Conservation (phyloP, 1,140 invertebrate species). For the Pseudomyrmex sp. region DNA sequence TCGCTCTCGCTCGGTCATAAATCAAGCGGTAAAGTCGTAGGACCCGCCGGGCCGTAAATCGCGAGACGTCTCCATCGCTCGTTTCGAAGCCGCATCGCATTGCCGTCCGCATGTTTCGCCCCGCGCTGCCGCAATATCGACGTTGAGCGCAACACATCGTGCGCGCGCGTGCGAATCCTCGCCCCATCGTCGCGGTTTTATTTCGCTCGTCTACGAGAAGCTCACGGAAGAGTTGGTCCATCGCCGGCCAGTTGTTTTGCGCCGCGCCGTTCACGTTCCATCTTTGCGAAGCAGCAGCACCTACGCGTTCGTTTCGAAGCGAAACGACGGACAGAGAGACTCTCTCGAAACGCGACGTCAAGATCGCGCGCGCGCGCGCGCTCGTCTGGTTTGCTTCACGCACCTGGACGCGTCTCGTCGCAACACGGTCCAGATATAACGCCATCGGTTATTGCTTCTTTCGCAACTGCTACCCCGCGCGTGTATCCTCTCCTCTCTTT, state of each 20-base stretch:
- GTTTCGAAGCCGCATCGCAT: constrained; percentile 12
- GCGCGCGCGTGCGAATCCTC: constrained; percentile 25
- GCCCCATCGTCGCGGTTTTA: constrained; percentile 31
- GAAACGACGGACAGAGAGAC: background rate
- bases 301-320: constrained; percentile 29
- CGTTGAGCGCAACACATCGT: constrained; percentile 16
- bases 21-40: constrained; percentile 66
- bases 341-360: background rate
- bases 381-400: constrained; percentile 20
- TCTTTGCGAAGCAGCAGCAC: background rate
- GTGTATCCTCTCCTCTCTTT: background rate
- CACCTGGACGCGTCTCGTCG: constrained; percentile 22
- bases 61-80: constrained; percentile 68
- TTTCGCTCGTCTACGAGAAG: background rate
- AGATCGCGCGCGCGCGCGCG: background rate
- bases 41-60: constrained; percentile 64
- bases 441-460: constrained; percentile 10
- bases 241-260: constrained; percentile 2
- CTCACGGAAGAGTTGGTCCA: constrained; percentile 8
- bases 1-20: constrained; percentile 56
- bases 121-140: constrained; percentile 28
- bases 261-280: background rate
- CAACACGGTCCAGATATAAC: background rate
- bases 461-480: constrained; percentile 12
- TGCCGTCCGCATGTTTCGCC: background rate